Evolutionary conservation across 2,797 vertebrate species (phyloP), one percentile per base, ranked within the genome.

Genomic region (Rhinella marina): DNA sequence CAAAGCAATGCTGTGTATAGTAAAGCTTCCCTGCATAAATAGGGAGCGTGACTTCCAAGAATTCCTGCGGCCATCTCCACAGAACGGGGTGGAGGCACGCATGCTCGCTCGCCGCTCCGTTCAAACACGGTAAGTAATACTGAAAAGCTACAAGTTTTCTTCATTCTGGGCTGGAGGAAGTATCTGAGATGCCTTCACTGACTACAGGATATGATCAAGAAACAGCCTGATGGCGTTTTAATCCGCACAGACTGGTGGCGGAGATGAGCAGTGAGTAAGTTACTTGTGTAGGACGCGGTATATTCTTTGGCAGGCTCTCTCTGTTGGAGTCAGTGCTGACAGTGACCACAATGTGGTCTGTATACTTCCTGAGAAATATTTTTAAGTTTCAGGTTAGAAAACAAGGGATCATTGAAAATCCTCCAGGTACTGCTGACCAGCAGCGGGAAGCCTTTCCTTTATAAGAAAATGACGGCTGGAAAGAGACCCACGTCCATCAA

Each of bases 311-410:
- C 80, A 82, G 7, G 66, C n/a, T 25, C 16, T 73, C 16, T 73
- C 56, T 64, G 19, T 11, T 61, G 21, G n/a, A 62, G 86, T 29
- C 57, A 82, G 52, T 75, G 66, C 79, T 82, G 80, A 76, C 72
- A 32, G 52, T 29, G 48, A 59, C 86, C 86, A 64, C 86, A 87
- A 27, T 82, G 86, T 77, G 86, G 86, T 87, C 70, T 76, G 70
- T 32, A 82, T 72, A 77, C 86, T 82, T 87, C 86, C 86, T 87
- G 86, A 73, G 56, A 73, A 75, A 72, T 75, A 82, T 75, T 75
- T 87, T 81, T 81, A 21, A 56, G 21, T 56, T 80, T 50, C 77
- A 62, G 32, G 66, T 66, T 48, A 54, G 32, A 87, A 59, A 87
- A 70, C 64, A 70, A 85, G 85, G 50, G 19, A 72, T 56, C 50